Conservation (phyloP, 2,888 invertebrate species). For the Nomada hirtipes region DNA sequence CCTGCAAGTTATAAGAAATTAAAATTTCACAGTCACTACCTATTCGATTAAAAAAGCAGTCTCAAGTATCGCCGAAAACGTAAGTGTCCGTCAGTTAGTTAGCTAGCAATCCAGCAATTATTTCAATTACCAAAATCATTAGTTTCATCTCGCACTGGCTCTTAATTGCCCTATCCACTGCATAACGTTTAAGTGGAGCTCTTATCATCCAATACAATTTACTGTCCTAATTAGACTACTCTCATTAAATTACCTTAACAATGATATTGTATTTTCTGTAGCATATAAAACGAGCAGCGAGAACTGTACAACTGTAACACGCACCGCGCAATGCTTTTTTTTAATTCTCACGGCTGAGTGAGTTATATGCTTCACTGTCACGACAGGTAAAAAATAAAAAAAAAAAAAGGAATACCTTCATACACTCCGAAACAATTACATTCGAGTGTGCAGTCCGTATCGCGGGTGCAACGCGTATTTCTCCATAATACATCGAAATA, state of each 20-base stretch:
- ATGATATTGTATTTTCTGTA: neutral
- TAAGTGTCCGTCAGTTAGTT: neutral
- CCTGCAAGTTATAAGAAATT: too few relatives aligned
- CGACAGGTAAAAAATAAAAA: too few relatives aligned
- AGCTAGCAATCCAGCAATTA: neutral
- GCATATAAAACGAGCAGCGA: neutral
- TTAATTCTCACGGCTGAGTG: neutral
- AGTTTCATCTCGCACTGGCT: neutral
- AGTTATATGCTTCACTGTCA: neutral
- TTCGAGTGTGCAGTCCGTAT: too few relatives aligned
- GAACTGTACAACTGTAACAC: neutral
- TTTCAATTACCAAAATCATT: neutral
- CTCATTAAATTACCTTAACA: slow-evolving; percentile 1
- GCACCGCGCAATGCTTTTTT: neutral
- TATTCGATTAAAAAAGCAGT: too few relatives aligned
- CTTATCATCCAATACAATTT: neutral
- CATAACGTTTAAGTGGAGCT: neutral
- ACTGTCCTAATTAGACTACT: neutral
- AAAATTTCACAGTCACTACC: too few relatives aligned
- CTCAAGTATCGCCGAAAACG: too few relatives aligned
- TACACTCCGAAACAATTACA: too few relatives aligned
- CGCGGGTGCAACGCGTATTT: too few relatives aligned
- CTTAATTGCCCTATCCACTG: neutral
- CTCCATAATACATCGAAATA: too few relatives aligned
- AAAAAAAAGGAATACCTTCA: too few relatives aligned